These are phyloP conservation scores for Mionectes olivaceus DNA, from an alignment of 2,797 vertebrate species.

Conservation along the genomic window DNA sequence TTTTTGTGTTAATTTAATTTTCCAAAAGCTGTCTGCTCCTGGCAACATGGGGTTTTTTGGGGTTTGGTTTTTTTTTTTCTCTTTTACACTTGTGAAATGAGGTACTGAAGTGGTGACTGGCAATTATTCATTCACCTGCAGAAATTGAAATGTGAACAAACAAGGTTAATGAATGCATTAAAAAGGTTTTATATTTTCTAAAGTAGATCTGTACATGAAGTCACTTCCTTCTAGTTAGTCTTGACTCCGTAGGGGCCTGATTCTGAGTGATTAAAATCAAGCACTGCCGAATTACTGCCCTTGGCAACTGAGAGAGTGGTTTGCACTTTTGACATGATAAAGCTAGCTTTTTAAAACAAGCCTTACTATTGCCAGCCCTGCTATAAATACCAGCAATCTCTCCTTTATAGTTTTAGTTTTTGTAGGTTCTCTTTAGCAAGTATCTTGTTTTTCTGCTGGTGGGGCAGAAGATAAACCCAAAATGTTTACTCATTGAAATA, in stretches of 20 bases:
- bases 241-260: neutral
- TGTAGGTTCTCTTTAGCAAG: neutral
- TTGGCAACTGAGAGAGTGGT: neutral
- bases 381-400: neutral
- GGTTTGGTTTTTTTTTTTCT: neutral
- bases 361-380: neutral
- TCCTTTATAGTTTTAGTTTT: neutral
- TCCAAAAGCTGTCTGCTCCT: neutral
- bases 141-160: neutral
- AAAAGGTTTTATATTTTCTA: neutral
- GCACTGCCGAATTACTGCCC: neutral
- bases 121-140: neutral
- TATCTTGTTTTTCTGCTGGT: neutral
- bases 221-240: neutral
- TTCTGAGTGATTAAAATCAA: neutral
- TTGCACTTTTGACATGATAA: neutral
- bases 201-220: neutral
- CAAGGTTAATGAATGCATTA: neutral
- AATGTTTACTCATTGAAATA: neutral
- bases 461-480: neutral
- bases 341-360: neutral
- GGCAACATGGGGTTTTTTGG: neutral
- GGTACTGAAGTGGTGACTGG: neutral
- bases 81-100: neutral
- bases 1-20: slow-evolving; percentile 51